These are phyloP conservation scores for Thalassophryne amazonica DNA, from an alignment of 2,797 vertebrate species.

Conservation along the genomic window DNA sequence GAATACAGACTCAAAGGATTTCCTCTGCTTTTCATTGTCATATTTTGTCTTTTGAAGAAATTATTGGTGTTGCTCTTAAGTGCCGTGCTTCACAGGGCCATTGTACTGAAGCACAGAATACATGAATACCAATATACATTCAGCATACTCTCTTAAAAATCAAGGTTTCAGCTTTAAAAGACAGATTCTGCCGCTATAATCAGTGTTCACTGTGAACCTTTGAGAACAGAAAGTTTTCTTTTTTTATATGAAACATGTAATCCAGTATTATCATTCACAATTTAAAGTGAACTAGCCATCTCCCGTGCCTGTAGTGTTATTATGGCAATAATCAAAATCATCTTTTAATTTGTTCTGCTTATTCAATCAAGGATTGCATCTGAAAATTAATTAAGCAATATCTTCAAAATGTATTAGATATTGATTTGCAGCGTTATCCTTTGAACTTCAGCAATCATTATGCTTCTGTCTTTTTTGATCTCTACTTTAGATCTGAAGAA, in stretches of 20 bases:
- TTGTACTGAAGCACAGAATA: background rate
- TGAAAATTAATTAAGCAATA: no score
- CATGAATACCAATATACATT: background rate
- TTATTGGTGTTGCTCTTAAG: background rate
- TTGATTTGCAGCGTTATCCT: background rate
- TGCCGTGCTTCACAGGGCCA: background rate
- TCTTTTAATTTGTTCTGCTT: no score
- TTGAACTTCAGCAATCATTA: background rate
- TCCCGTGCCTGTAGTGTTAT: no score
- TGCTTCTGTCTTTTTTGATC: slow-evolving; percentile 1
- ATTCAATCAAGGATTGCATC: no score
- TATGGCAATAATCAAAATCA: no score
- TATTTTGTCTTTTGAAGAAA: background rate
- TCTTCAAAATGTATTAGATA: no score
- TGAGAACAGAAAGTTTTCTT: no score
- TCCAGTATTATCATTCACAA: no score
- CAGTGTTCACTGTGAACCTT: background rate
- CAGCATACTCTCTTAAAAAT: background rate
- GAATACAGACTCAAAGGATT: no score
- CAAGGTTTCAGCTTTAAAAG: background rate
- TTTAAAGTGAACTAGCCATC: no score
- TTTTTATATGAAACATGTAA: no score
- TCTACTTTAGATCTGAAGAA: slow-evolving; percentile 87
- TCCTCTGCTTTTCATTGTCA: background rate
- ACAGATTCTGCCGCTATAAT: background rate